Base-by-base conservation (phyloP, 1,140 invertebrate genomes). In the Trichoplusia ni region DNA sequence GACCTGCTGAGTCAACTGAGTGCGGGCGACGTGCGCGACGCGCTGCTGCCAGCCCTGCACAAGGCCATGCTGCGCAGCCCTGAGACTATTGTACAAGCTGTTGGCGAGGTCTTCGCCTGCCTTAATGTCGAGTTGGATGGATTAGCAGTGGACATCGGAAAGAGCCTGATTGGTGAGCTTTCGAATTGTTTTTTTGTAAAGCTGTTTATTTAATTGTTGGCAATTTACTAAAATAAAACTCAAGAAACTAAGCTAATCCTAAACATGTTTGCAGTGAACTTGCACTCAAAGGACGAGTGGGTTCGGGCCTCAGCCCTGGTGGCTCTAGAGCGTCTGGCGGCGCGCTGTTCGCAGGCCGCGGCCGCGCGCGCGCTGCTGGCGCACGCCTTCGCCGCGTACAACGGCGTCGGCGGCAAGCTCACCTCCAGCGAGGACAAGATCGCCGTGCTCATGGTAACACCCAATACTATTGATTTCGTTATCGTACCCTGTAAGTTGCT, bases 31-130 rank as follows among this genome's bases (percentile, higher is more conserved):
- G 97, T 98, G 67, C 94, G 95, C 78, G 92, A 92, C 37, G 90
- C 90, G 8, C 82, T 99, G 42, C 88, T 97, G 35, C 97, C 98
- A 13, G 94, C 96, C 6, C 82, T 98, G n/a, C 95, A 98, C 80
- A 98, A 98, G 85, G 94, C 97, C 4, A 95, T 99, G 93, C 90
- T 99, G n/a, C 90, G 98, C 58, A 99, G 96, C 88, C 97, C 98
- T 0, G 98, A 99, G 92, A 94, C 97, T 16, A 96, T 97, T 64
- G 92, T 98, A 19, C 93, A 96, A 86, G 94, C 94, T 38, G 94
- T 98, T 33, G 95, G 94, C 5, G 90, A 94, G 18, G 93, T 98
- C 65, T 81, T 98, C 9, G 90, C 90, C 13, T 93, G 94, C 33
- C 73, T 98, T 0, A 92, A 93, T 56, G 81, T 98, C 6, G 95